Evolutionary conservation across 2,797 vertebrate genomes (phyloP).

Genomic region (Lycodopsis pacificus): DNA sequence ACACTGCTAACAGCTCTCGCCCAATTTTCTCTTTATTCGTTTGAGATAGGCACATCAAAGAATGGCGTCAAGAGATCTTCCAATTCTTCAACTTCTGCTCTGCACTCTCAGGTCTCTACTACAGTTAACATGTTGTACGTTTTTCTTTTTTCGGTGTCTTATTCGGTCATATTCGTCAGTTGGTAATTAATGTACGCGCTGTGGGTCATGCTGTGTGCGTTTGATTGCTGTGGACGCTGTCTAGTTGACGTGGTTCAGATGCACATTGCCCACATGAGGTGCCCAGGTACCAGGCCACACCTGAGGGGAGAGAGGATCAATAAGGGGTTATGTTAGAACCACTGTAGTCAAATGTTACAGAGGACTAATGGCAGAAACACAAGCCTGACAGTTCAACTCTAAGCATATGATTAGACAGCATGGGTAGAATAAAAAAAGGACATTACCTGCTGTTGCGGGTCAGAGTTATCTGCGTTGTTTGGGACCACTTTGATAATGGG

Average conservation of each 20-base stretch:
- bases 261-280: slow-evolving; percentile 98
- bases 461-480: slow-evolving; percentile 94
- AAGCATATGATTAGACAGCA: not conserved
- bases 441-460: slow-evolving; percentile 96
- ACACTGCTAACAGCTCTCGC: slow-evolving; percentile 88
- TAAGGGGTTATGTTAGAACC: not conserved
- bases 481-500: slow-evolving; percentile 99
- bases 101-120: slow-evolving; percentile 81
- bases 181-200: slow-evolving; percentile 73
- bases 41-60: slow-evolving; percentile 94
- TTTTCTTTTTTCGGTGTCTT: slow-evolving; percentile 72
- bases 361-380: not conserved
- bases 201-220: slow-evolving; percentile 81
- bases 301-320: slow-evolving; percentile 77
- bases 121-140: slow-evolving; percentile 82
- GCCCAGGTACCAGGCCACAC: slow-evolving; percentile 99
- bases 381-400: not conserved
- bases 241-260: slow-evolving; percentile 99
- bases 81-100: slow-evolving; percentile 81
- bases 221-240: slow-evolving; percentile 79
- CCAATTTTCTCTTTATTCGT: slow-evolving; percentile 81
- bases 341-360: not conserved
- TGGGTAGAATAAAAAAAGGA: not conserved
- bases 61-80: slow-evolving; percentile 82
- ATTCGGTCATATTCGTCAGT: slow-evolving; percentile 75